Evolutionary conservation across 1,140 invertebrate species (phyloP).

Genomic region (Akabosia matsudoensis): DNA sequence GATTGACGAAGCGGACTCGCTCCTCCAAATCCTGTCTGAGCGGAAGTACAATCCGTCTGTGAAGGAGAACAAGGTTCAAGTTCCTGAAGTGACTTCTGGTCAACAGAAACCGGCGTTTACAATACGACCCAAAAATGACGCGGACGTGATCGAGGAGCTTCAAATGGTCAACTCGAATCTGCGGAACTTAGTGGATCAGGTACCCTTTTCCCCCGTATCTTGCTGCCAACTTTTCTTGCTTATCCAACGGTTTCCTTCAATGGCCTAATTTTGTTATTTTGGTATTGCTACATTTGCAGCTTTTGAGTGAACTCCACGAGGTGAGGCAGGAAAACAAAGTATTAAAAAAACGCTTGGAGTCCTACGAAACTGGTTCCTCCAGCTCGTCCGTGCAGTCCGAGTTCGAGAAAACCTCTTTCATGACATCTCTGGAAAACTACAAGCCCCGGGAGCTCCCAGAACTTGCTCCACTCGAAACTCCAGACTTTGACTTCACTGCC

Average conservation of each 20-base stretch:
- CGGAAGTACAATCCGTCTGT: neutral
- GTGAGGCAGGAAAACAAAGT: conserved; percentile 32
- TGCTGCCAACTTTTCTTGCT: no score
- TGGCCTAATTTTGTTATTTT: neutral
- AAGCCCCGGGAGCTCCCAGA: conserved; percentile 26
- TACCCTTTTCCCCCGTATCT: neutral
- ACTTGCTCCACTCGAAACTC: conserved; percentile 35
- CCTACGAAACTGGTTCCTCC: conserved; percentile 21
- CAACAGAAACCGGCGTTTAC: conserved; percentile 19
- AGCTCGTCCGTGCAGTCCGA: neutral
- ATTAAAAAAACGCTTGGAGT: conserved; percentile 25
- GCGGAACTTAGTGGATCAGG: conserved; percentile 33
- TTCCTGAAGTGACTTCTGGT: neutral
- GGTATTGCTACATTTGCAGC: conserved; percentile 5
- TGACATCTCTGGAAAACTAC: neutral
- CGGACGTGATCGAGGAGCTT: conserved; percentile 42
- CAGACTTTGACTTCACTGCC: conserved; percentile 32
- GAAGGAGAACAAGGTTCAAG: conserved; percentile 1
- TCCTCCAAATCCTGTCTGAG: conserved; percentile 34
- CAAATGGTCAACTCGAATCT: conserved; percentile 39
- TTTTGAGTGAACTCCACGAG: conserved; percentile 30
- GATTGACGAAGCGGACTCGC: conserved; percentile 40
- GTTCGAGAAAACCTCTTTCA: neutral
- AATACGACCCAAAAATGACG: conserved; percentile 34
- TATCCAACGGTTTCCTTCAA: no score